phyloP scores from a whole-genome alignment of 1,140 invertebrate genomes.

The Trichonephila clavipes region DNA sequence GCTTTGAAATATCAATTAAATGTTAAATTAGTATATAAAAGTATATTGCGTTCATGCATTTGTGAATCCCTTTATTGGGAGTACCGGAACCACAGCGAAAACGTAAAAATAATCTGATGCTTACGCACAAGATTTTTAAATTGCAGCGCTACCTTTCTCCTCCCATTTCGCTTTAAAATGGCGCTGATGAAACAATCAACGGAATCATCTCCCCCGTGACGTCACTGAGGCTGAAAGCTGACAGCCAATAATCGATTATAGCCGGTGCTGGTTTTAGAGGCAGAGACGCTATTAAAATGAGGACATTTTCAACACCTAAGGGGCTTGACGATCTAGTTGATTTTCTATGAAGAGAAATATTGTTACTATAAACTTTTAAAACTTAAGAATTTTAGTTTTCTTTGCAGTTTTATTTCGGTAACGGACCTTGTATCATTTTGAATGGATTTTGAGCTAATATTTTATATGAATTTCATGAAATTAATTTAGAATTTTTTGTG shows the following conservation, averaged over 20 bases:
- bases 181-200: conserved; percentile 72
- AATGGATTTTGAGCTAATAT: no score
- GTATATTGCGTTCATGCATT: no score
- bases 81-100: not conserved
- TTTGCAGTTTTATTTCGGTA: no score
- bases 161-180: conserved; percentile 58
- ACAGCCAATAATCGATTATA: conserved; percentile 73
- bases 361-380: no score
- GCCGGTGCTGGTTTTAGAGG: conserved; percentile 56
- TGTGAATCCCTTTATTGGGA: no score
- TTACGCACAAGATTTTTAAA: not conserved
- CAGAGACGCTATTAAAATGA: conserved; percentile 64
- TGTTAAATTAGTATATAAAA: no score
- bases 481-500: no score
- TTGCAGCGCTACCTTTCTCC: conserved; percentile 16
- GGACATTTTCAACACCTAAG: conserved; percentile 22
- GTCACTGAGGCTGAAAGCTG: conserved; percentile 55
- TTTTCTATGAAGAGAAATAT: not conserved
- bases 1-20: no score
- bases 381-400: no score
- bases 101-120: not conserved
- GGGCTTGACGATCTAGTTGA: not conserved
- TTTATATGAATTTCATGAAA: no score
- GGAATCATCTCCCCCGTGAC: conserved; percentile 70
- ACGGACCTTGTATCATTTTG: no score